phyloP scores from a whole-genome alignment of 2,113 vertebrate species.

The Apodemus sylvaticus region DNA sequence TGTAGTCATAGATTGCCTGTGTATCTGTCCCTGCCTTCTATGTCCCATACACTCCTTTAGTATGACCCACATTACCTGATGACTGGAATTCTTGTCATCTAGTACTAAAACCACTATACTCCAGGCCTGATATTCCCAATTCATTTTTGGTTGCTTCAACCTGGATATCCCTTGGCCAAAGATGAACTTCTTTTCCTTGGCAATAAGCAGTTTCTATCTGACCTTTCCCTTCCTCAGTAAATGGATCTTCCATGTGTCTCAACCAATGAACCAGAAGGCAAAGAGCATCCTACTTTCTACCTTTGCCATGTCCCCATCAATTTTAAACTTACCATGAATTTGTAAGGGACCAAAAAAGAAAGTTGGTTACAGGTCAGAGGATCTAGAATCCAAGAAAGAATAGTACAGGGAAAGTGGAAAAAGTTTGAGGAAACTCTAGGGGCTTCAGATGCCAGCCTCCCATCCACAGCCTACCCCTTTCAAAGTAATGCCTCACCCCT shows the following conservation, averaged over 20 bases:
- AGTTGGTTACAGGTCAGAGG: slow-evolving; percentile 31
- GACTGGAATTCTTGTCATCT: background rate
- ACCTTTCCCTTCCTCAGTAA: background rate
- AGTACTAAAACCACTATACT: background rate
- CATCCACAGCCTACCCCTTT: slow-evolving; percentile 55
- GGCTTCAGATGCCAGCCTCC: slow-evolving; percentile 47
- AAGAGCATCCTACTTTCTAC: background rate
- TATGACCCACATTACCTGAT: background rate
- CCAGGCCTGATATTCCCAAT: background rate
- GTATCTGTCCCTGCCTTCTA: background rate
- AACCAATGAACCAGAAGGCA: background rate
- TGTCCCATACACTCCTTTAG: background rate
- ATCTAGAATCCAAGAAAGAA: slow-evolving; percentile 58
- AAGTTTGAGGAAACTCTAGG: slow-evolving; percentile 33
- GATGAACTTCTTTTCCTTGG: background rate
- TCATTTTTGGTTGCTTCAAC: background rate
- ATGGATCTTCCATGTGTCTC: background rate
- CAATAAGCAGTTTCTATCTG: background rate
- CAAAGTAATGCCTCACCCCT: background rate
- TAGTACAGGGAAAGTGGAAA: slow-evolving; percentile 66
- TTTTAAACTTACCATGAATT: slow-evolving; percentile 68
- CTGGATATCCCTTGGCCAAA: background rate
- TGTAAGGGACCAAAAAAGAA: background rate
- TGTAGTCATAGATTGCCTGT: background rate
- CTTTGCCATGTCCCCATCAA: background rate